phyloP scores from a whole-genome alignment of 2,888 invertebrate genomes.

The Ypsolopha sequella region DNA sequence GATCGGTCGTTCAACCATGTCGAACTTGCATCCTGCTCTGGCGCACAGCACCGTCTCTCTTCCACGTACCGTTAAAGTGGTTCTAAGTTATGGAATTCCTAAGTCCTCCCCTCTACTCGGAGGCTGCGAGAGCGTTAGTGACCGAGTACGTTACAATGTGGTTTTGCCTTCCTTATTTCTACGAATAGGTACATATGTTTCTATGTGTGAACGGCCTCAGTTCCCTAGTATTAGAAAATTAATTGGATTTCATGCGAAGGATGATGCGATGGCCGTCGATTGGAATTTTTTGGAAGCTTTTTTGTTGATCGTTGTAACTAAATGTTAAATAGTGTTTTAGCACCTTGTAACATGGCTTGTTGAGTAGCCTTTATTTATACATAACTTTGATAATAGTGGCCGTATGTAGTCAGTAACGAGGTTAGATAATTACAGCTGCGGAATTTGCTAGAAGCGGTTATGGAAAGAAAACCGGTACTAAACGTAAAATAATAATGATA shows the following conservation, averaged over 20 bases:
- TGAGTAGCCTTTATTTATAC: neutral
- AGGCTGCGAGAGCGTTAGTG: constrained; percentile 42
- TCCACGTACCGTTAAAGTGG: constrained; percentile 63
- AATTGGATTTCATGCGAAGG: constrained; percentile 22
- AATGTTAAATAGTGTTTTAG: constrained; percentile 1
- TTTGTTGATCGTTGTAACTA: constrained; percentile 4
- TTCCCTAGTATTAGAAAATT: constrained; percentile 31
- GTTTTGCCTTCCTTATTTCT: constrained; percentile 41
- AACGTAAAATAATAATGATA: too few relatives aligned
- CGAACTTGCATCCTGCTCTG: constrained; percentile 33
- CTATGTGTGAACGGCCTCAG: constrained; percentile 37
- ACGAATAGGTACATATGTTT: constrained; percentile 31
- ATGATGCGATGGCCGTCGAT: constrained; percentile 1
- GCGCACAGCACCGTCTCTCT: constrained; percentile 34
- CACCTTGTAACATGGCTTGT: neutral
- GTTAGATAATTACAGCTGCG: too few relatives aligned
- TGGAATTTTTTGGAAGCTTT: constrained; percentile 17
- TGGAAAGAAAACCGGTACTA: too few relatives aligned
- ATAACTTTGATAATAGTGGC: neutral
- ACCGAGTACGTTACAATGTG: constrained; percentile 38
- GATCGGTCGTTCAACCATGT: constrained; percentile 70
- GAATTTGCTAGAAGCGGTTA: too few relatives aligned
- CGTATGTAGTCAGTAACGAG: too few relatives aligned
- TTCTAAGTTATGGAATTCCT: constrained; percentile 67
- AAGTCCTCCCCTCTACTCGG: constrained; percentile 58